Conservation (phyloP, 2,113 vertebrate genomes). For the Macroglossus sobrinus region DNA sequence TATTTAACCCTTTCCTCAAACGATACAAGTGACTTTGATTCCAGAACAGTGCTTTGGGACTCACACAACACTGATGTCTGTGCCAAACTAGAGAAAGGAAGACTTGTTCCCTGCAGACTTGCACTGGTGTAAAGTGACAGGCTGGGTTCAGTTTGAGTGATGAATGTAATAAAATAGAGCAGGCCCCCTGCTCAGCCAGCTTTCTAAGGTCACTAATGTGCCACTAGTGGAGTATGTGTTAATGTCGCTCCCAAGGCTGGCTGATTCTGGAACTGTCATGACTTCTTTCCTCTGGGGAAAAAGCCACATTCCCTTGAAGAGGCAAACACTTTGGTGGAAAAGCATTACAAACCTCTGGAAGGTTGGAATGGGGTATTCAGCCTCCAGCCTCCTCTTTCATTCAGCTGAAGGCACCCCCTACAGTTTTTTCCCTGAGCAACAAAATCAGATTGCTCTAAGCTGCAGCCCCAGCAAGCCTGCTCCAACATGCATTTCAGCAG, state of each 20-base stretch:
- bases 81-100: background rate
- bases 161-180: background rate
- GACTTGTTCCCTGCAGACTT: background rate
- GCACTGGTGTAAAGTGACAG: background rate
- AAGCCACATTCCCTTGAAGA: background rate
- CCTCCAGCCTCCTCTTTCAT: background rate
- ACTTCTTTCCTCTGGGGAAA: background rate
- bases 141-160: background rate
- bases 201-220: background rate
- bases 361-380: background rate
- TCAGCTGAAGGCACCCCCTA: background rate
- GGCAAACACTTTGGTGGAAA: background rate
- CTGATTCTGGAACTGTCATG: background rate
- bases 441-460: background rate
- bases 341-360: background rate
- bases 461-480: background rate
- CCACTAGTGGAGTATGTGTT: background rate
- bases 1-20: conserved; percentile 58
- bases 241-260: background rate
- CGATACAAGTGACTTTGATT: background rate
- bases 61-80: background rate
- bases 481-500: background rate
- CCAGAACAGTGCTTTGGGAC: background rate
- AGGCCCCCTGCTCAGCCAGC: background rate
- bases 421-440: background rate